Conservation (phyloP, 2,888 invertebrate species). For the Agonopterix arenella region DNA sequence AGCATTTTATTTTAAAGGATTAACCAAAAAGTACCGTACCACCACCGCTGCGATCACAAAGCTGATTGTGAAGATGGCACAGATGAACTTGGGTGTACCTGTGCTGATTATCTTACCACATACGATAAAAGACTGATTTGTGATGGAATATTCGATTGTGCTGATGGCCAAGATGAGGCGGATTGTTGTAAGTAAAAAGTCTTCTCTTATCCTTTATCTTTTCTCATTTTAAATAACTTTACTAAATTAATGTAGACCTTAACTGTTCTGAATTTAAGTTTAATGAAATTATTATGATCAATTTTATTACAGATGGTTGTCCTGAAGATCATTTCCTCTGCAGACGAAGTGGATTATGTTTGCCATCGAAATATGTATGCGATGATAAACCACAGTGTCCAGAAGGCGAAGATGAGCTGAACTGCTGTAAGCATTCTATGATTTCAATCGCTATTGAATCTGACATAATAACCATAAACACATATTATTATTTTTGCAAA, state of each 20-base stretch:
- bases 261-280: too few species aligned
- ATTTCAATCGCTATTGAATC: too few species aligned
- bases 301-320: slow-evolving; percentile 71
- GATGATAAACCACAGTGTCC: slow-evolving; percentile 81
- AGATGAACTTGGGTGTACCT: slow-evolving; percentile 85
- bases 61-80: slow-evolving; percentile 90
- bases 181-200: slow-evolving; percentile 78
- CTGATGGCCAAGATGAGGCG: slow-evolving; percentile 84
- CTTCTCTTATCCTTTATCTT: too few species aligned
- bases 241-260: too few species aligned
- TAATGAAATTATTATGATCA: too few species aligned
- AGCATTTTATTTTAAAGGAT: slow-evolving; percentile 66
- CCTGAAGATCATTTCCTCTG: slow-evolving; percentile 78
- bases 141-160: slow-evolving; percentile 85
- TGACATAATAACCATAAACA: too few species aligned
- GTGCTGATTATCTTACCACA: slow-evolving; percentile 80
- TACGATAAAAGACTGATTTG: slow-evolving; percentile 79
- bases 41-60: slow-evolving; percentile 80
- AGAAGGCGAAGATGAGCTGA: slow-evolving; percentile 84
- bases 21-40: slow-evolving; percentile 77
- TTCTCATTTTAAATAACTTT: too few species aligned
- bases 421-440: slow-evolving; percentile 80
- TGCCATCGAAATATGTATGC: slow-evolving; percentile 78
- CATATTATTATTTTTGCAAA: too few species aligned
- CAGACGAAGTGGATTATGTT: slow-evolving; percentile 78